phyloP scores from a whole-genome alignment of 1,140 invertebrate genomes.

The Drosophila simulans region DNA sequence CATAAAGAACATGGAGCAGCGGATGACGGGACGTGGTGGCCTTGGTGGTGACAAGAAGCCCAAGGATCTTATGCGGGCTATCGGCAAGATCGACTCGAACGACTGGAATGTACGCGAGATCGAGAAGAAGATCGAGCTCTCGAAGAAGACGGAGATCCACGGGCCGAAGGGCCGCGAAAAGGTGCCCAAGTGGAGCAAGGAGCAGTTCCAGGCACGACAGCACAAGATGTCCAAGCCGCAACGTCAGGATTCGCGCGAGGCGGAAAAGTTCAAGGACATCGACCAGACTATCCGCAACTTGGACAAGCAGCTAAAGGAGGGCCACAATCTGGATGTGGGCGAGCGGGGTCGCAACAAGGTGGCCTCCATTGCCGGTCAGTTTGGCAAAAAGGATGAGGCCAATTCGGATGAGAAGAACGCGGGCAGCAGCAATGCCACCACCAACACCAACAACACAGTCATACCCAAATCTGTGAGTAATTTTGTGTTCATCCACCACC shows the following conservation, averaged over 20 bases:
- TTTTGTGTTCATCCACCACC: conserved; percentile 43
- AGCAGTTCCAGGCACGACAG: conserved; percentile 93
- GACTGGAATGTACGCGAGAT: conserved; percentile 97
- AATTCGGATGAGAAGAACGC: conserved; percentile 85
- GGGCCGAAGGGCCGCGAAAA: conserved; percentile 89
- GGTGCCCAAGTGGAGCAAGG: conserved; percentile 95
- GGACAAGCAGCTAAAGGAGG: conserved; percentile 92
- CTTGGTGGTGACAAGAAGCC: conserved; percentile 90
- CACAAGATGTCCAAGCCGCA: conserved; percentile 89
- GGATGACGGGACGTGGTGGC: conserved; percentile 85
- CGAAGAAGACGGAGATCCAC: conserved; percentile 88
- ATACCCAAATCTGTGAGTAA: conserved; percentile 88
- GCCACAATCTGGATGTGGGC: conserved; percentile 88
- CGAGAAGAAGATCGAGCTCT: conserved; percentile 95
- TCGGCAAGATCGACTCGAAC: conserved; percentile 94
- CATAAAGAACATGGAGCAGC: conserved; percentile 89
- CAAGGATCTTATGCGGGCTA: conserved; percentile 93
- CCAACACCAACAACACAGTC: conserved; percentile 66
- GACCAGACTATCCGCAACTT: conserved; percentile 92
- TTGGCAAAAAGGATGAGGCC: conserved; percentile 88
- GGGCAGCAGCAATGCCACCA: conserved; percentile 62
- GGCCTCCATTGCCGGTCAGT: conserved; percentile 93
- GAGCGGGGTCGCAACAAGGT: conserved; percentile 92
- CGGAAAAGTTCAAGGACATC: conserved; percentile 89
- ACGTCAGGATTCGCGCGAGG: conserved; percentile 86